Conservation (phyloP, 2,113 vertebrate genomes). For the pig (Sus scrofa) region T2T-Sscrofa CM000814.6:114635501-114636000, state of each 20-base stretch:
- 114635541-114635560: not conserved
- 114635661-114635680: not conserved
- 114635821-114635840: not conserved
- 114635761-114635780: not conserved
- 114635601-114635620: not conserved
- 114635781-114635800: not conserved
- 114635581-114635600: not conserved
- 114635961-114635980: not conserved
- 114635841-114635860: not conserved
- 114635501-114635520: not conserved
- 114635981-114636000: not conserved
- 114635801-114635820: not conserved
- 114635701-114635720: not conserved
- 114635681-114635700: not conserved
- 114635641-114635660: not conserved
- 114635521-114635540: not conserved
- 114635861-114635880: not conserved
- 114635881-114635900: not conserved
- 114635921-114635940: conserved; percentile 9
- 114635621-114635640: not conserved
- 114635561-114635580: not conserved
- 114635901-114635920: not conserved
- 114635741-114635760: not conserved
- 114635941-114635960: not conserved
- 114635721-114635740: not conserved